phyloP scores from a whole-genome alignment of 2,888 invertebrate genomes.

The Melanophora roralis region DNA sequence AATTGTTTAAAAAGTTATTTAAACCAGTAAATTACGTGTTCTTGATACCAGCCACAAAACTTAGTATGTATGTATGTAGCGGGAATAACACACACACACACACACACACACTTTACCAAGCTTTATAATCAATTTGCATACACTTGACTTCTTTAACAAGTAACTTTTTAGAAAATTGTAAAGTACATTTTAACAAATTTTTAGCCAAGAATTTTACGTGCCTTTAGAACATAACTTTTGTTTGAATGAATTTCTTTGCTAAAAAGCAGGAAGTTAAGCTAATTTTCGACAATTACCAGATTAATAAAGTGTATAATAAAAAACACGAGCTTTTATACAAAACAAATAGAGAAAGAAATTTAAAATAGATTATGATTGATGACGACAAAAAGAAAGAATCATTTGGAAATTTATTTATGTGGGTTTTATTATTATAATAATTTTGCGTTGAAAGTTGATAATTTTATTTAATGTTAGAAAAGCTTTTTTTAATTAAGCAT shows the following conservation, averaged over 20 bases:
- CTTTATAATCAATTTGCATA: slow-evolving; percentile 51
- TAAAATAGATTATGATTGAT: slow-evolving; percentile 38
- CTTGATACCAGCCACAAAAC: slow-evolving; percentile 32
- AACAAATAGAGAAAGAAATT: slow-evolving; percentile 4
- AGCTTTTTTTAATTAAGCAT: slow-evolving; percentile 11
- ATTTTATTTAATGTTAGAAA: slow-evolving; percentile 14
- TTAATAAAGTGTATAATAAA: slow-evolving; percentile 1
- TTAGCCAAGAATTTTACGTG: slow-evolving; percentile 37
- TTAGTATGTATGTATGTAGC: too few species aligned
- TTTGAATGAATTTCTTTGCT: slow-evolving; percentile 15
- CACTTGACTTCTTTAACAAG: slow-evolving; percentile 36
- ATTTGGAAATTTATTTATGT: too few species aligned
- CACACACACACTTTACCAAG: not conserved
- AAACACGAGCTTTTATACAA: slow-evolving; percentile 14
- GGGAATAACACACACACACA: slow-evolving; percentile 7
- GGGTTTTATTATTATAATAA: too few species aligned
- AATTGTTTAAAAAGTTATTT: slow-evolving; percentile 61
- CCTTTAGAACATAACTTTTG: slow-evolving; percentile 38
- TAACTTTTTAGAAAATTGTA: slow-evolving; percentile 11
- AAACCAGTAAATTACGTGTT: slow-evolving; percentile 60
- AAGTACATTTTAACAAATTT: slow-evolving; percentile 1
- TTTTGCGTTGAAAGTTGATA: not conserved
- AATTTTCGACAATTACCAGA: slow-evolving; percentile 45
- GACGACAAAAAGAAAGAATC: slow-evolving; percentile 20
- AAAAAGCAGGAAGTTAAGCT: slow-evolving; percentile 38